Evolutionary conservation across 1,140 invertebrate genomes (phyloP), one percentile per base, ranked within the genome.

Genomic region (Rhyzopertha dominica): DNA sequence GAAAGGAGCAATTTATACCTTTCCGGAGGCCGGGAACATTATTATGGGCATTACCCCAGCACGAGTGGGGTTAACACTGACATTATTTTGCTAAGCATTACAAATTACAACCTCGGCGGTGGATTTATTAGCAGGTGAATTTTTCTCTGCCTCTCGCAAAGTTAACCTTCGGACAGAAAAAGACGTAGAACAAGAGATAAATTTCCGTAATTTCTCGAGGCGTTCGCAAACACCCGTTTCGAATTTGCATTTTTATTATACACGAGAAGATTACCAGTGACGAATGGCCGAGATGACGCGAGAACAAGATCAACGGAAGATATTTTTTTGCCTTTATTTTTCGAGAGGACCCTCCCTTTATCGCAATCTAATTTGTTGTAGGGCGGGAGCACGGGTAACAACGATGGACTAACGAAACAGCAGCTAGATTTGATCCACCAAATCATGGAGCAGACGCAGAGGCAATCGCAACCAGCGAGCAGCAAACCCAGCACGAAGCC

Each of bases 371-470:
- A n/a, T 8, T 32, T 54, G 14, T 64, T 54, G 7, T 53, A 74
- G 72, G 66, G 63, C 37, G 35, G 69, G 66, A 52, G 61, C 69
- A 14, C 71, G 67, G 47, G 73, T 70, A 47, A 69, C 47, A 79
- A 80, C 61, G 81, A 82, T 56, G 80, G 79, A 20, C 65, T 84
- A 32, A 82, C 81, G 8, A 80, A 82, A 54, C 81, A 84, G 56
- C 83, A 81, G 65, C 72, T 83, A 54, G 84, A 85, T 68, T 74
- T 81, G 53, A 85, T 85, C 54, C 82, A 84, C 63, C 82, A 85
- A 64, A 84, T 85, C 49, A 85, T 85, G 80, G 81, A 82, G 55
- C 82, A 82, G 61, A 84, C 81, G 10, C 68, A 73, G 61, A 46
- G 68, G 64, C 53, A 74, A 66, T 65, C 71, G 28, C 69, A 61